These are phyloP conservation scores for Syngnathus floridae DNA, from an alignment of 2,113 vertebrate species.

Conservation along the genomic window DNA sequence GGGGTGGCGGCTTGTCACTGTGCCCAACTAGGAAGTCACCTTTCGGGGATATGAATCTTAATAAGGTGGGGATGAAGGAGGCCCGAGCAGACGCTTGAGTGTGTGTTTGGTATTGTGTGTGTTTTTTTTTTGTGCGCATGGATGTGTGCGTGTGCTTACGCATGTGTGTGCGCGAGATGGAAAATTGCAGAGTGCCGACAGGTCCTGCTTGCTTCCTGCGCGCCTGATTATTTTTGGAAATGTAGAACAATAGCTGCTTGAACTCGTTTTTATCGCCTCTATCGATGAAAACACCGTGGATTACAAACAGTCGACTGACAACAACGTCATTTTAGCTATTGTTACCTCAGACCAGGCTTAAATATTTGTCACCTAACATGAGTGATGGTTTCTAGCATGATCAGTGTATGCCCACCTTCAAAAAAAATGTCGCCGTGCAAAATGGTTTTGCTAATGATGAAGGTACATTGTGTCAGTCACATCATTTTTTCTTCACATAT, in stretches of 20 bases:
- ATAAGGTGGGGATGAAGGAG: constrained; percentile 56
- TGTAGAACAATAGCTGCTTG: constrained; percentile 69
- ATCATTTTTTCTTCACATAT: too few relatives aligned
- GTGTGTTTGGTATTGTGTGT: constrained; percentile 5
- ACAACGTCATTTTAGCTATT: background rate
- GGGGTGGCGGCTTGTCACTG: constrained; percentile 47
- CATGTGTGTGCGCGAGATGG: constrained; percentile 45
- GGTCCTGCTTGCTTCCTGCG: constrained; percentile 59
- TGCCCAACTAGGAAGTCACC: constrained; percentile 75
- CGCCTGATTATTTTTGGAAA: constrained; percentile 72
- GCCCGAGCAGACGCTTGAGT: constrained; percentile 30
- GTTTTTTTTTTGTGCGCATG: background rate
- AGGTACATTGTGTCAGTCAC: background rate
- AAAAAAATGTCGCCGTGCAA: background rate
- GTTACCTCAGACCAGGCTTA: background rate
- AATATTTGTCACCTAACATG: background rate
- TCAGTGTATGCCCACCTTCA: background rate
- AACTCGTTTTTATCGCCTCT: constrained; percentile 56
- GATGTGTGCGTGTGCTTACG: constrained; percentile 26
- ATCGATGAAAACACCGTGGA: background rate
- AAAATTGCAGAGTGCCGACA: constrained; percentile 65
- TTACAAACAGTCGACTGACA: background rate
- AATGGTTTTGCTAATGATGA: background rate
- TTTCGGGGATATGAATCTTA: constrained; percentile 77
- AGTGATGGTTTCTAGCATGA: background rate